Evolutionary conservation across 2,888 invertebrate species (phyloP), one percentile per base, ranked within the genome.

Genomic region (Pristionchus mayeri): DNA sequence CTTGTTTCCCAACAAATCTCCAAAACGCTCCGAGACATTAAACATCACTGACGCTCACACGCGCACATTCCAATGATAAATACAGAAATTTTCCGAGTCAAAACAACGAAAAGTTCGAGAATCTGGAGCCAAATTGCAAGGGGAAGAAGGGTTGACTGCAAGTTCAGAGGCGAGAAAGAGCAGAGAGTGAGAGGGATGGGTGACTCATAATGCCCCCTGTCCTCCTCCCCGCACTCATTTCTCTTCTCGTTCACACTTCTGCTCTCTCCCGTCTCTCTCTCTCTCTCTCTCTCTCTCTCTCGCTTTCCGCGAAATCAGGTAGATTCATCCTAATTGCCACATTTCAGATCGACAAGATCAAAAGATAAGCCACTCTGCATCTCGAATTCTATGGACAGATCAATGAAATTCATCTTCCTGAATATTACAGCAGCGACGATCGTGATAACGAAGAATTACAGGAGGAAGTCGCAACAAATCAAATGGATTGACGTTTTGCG

Each of bases 161-260:
- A 30, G 0, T 30, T 54, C 60, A 63, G 34, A 24, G 40, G 24
- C 9, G 13, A 44, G 44, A 44, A 71, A n/a, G 71, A 44, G n/a
- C 71, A 11, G 71, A 71, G 40, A n/a, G 40, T 21, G 71, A 44
- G 71, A 40, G 71, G 40, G 40, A 40, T 71, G 67, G 67, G 37
- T 71, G 71, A 71, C 21, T 71, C 71, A 71, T 13, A 44, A 44
- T 44, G 40, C 67, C 71, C 71, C 24, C 71, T 71, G 71, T 44
- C 71, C 71, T 7, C 30, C 63, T 18, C 63, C 60, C 60, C 60
- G 27, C 60, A 13, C 63, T 21, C 63, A 34, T 63, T 27, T 30
- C 4, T 60, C 60, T 60, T n/a, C n/a, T n/a, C n/a, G n/a, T n/a
- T n/a, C 60, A 44, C 13, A 9, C 44, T 13, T 44, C 44, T 9